Evolutionary conservation across 2,888 invertebrate species (phyloP).

Genomic region (Perizoma flavofasciatum): DNA sequence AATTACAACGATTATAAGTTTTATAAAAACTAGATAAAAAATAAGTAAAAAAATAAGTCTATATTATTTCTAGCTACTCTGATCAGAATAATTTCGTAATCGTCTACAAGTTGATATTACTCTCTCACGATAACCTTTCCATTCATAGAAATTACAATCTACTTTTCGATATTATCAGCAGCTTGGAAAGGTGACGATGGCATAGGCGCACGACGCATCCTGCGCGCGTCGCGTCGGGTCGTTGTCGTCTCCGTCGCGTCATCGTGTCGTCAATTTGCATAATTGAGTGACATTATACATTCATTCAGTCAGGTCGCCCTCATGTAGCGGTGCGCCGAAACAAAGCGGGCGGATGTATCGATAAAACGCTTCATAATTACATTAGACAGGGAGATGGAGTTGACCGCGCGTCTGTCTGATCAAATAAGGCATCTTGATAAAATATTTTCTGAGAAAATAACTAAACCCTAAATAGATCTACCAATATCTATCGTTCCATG

Average conservation of each 20-base stretch:
- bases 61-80: too few species aligned
- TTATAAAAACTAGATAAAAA: too few species aligned
- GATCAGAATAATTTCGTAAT: too few species aligned
- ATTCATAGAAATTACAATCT: not conserved
- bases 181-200: slow-evolving; percentile 3
- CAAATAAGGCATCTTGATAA: slow-evolving; percentile 14
- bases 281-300: slow-evolving; percentile 80
- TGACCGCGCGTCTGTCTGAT: slow-evolving; percentile 22
- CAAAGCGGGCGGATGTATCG: slow-evolving; percentile 53
- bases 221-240: slow-evolving; percentile 56
- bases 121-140: too few species aligned
- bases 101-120: too few species aligned
- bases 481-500: not conserved
- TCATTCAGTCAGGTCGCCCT: slow-evolving; percentile 70
- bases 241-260: slow-evolving; percentile 54
- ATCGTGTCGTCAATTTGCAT: slow-evolving; percentile 63
- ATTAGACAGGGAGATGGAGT: slow-evolving; percentile 34
- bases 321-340: slow-evolving; percentile 57
- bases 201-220: slow-evolving; percentile 63
- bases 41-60: too few species aligned
- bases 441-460: too few species aligned
- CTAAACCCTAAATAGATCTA: not conserved
- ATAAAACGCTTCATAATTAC: slow-evolving; percentile 39
- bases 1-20: too few species aligned
- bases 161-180: not conserved